Evolutionary conservation across 2,113 vertebrate genomes (phyloP).

Genomic region (Rhinolophus sinicus): DNA sequence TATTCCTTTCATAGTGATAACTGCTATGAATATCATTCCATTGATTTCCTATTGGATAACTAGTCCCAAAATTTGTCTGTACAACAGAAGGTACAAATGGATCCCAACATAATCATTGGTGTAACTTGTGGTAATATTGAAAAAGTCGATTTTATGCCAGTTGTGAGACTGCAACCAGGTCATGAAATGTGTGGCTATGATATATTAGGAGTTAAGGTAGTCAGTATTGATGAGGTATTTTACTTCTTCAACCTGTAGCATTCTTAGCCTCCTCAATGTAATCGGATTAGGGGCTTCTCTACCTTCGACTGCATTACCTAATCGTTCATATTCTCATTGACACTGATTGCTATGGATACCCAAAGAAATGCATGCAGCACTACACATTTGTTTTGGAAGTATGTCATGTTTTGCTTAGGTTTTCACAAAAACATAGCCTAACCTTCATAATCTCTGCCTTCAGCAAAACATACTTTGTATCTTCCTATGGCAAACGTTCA

Average conservation of each 20-base stretch:
- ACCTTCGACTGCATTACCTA: neutral
- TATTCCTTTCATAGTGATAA: neutral
- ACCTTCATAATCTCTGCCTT: neutral
- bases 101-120: neutral
- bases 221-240: neutral
- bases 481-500: neutral
- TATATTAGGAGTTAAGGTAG: neutral
- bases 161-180: neutral
- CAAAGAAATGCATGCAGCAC: rapidly evolving
- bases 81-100: neutral
- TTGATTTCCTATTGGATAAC: neutral
- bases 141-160: neutral
- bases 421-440: neutral
- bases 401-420: neutral
- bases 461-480: neutral
- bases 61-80: neutral
- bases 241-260: neutral
- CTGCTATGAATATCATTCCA: neutral
- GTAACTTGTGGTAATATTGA: neutral
- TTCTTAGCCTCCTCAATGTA: neutral
- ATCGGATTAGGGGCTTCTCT: neutral
- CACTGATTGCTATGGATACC: neutral
- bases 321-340: neutral
- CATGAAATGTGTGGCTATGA: neutral
- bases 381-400: neutral